Percentiles rank a stretch among this genome's conserved stretches.
Evolutionary conservation across 92 coral and sea anemone species (phyloP).

Genomic region (Paragorgia papillata): DNA sequence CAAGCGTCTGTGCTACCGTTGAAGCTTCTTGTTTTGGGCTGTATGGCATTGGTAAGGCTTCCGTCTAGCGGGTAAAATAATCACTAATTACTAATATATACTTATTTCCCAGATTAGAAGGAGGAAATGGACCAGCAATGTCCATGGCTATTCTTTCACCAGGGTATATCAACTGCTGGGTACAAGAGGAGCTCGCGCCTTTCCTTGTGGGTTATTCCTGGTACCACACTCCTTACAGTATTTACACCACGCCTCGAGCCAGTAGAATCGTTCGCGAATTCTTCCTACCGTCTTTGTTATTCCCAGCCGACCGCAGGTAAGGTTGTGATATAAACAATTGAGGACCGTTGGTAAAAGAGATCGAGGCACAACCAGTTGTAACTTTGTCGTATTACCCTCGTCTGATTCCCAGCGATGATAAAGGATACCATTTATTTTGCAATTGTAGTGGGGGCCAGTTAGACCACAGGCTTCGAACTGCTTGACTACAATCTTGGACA

Average conservation of each 20-base stretch:
- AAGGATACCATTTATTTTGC: neutral
- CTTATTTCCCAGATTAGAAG: constrained; percentile 30
- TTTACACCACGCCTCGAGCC: constrained; percentile 15
- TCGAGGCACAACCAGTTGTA: constrained; percentile 13
- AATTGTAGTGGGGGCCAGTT: too few species aligned
- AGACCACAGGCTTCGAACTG: too few species aligned
- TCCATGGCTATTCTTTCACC: constrained; percentile 51
- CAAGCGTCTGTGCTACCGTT: too few species aligned
- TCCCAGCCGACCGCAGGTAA: neutral
- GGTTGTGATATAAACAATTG: neutral
- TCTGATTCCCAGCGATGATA: constrained; percentile 4
- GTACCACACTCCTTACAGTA: constrained; percentile 13
- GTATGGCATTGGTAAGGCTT: too few species aligned
- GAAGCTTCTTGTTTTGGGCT: too few species aligned
- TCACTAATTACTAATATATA: constrained; percentile 41
- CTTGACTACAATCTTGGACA: too few species aligned
- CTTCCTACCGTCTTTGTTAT: constrained; percentile 5
- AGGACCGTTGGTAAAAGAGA: constrained; percentile 11
- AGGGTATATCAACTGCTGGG: constrained; percentile 28
- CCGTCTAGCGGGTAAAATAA: too few species aligned
- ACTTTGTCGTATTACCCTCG: neutral
- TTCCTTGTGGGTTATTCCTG: constrained; percentile 7
- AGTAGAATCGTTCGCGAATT: neutral
- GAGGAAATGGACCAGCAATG: constrained; percentile 46
- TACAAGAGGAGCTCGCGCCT: constrained; percentile 25